Base-by-base conservation (phyloP, 2,797 vertebrate species). In the Cynopterus sphinx region DNA sequence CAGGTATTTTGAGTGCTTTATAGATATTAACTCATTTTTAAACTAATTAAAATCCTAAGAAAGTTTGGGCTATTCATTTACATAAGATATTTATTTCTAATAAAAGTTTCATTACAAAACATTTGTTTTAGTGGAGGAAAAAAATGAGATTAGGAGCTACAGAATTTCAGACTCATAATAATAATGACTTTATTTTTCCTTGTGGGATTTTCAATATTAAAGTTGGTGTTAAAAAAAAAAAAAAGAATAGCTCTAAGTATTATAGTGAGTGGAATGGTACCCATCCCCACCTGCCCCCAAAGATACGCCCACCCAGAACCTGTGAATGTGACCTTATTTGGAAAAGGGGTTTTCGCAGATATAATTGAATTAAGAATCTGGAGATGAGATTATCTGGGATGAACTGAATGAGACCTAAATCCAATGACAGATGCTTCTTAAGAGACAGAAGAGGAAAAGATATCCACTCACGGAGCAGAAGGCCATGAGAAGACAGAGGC, bases 181-280 rank as follows among this genome's bases (percentile, higher is more conserved):
- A 57, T 2, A 33, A 36, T 68, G 49, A 49, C 51, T 87, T 90
- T 55, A 73, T 88, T 77, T 78, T 87, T 90, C 85, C 68, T 51
- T 82, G 51, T 68, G 75, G 10, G 13, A 91, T 74, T 95, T 96
- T 87, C 63, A 57, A 11, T 65, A 87, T 82, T 78, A 65, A 92
- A 63, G 6, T 89, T 74, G 86, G 19, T 71, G 17, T 92, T 92
- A 16, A 59, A 78, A 81, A 78, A 33, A 78, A 33, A 83, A 51
- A 21, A 75, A 63, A 85, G 26, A 74, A 57, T 33, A 89, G 11
- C 77, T 74, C 0, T 26, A 61, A 51, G 63, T 82, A 77, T 6
- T 33, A 6, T 12, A 33, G 9, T 59, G 46, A 59, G 6, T 77
- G 28, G 55, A 89, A 71, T 51, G 41, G 17, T 55, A 10, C 4